Base-by-base conservation (phyloP, 2,797 vertebrate genomes). In the Echiichthys vipera region DNA sequence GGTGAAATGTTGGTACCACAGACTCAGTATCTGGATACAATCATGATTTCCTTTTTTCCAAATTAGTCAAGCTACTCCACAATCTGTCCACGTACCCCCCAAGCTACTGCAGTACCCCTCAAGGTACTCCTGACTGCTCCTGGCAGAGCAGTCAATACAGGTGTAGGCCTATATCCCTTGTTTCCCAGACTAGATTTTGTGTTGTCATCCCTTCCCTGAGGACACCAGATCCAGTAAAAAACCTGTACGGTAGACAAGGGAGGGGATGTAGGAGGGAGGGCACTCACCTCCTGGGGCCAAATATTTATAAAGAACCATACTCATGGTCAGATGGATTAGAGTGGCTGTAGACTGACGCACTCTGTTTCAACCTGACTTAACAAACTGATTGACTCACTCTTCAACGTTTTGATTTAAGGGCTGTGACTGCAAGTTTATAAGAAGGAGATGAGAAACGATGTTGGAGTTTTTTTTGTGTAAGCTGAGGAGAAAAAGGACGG, bases 251-350 rank as follows among this genome's bases (percentile, higher is more conserved):
- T 37, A 80, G 54, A 71, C 37, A 20, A 50, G 70, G 64, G 55
- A 69, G 83, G 18, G 53, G 45, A 39, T 62, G 66, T 24, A 4
- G 40, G 45, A 32, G 22, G 45, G 32, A 71, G 47, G 61, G 25
- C 3, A 14, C 12, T 65, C 55, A 54, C 15, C 15, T 65, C 57
- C 73, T n/a, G 30, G 7, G 42, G 62, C 36, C 32, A 50, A 45
- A 72, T 77, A 71, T 76, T 84, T 59, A 74, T 47, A 3, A 36
- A 54, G 51, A 71, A 74, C 59, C 54, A 11, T 63, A 49, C 61
- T 77, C 64, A 67, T 25, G 54, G 39, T 59, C 64, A 67, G 62
- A 40, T 47, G 58, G 34, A 56, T 85, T 62, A 32, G 29, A 45
- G 14, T 4, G 45, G 4, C 34, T 42, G n/a, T 29, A 67, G 59